phyloP scores from a whole-genome alignment of 2,797 vertebrate genomes.

The Linurgus olivaceus region DNA sequence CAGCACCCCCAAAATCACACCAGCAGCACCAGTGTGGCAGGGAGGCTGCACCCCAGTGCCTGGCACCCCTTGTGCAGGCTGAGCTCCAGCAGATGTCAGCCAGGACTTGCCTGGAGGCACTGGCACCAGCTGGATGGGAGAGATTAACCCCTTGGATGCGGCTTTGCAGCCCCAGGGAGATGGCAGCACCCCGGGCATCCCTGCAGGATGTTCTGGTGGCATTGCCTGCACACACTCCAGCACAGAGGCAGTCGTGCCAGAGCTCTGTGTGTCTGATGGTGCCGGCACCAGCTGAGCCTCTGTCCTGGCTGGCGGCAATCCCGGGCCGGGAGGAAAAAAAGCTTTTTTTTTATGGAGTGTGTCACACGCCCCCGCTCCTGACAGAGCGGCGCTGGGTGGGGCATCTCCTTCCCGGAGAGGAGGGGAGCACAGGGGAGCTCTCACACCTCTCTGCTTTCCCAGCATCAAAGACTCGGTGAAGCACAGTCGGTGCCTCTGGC shows the following conservation, averaged over 20 bases:
- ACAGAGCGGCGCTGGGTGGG: accelerated
- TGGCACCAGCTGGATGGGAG: not conserved
- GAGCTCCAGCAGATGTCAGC: not conserved
- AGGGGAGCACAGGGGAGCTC: not conserved
- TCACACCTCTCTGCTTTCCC: not conserved
- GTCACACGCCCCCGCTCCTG: accelerated
- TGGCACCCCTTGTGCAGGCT: not conserved
- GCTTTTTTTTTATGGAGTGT: not conserved
- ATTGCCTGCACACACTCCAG: not conserved
- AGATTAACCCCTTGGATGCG: not conserved
- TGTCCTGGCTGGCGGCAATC: not conserved
- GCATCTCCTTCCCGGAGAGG: not conserved
- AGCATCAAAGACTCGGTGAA: not conserved
- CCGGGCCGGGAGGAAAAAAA: not conserved
- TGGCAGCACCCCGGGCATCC: accelerated
- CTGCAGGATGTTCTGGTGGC: not conserved
- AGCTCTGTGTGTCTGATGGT: not conserved
- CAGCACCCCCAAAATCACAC: not conserved
- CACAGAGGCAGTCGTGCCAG: accelerated
- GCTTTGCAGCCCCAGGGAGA: not conserved
- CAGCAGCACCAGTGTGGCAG: not conserved
- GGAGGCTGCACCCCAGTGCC: not conserved
- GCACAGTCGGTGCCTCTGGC: not conserved
- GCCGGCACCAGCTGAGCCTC: not conserved
- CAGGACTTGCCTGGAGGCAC: not conserved